Evolutionary conservation across 2,797 vertebrate genomes (phyloP), one percentile per base, ranked within the genome.

Genomic region (Sebastes ruberrimus): DNA sequence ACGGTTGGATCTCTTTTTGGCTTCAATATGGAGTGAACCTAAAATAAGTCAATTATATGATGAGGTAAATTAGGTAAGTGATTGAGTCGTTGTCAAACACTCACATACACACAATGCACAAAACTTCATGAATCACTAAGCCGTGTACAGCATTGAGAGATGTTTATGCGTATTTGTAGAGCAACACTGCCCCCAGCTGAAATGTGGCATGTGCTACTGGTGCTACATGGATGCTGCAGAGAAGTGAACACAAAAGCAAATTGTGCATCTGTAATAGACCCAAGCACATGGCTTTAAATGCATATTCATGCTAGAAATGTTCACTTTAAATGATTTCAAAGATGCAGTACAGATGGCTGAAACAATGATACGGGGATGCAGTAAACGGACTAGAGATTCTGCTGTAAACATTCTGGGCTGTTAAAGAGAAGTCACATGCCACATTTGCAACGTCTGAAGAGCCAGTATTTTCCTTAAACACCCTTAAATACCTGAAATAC

Each of bases 121-220:
- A 7, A 77, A 74, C 68, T 64, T 70, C 35, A 25, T 74, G 28
- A 79, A 63, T 84, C 65, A 73, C 56, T 38, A 10, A 74, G 64
- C 56, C 59, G 56, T 27, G 71, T 33, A 27, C 14, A 76, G 63
- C n/a, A 42, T 68, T 16, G 6, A 33, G 14, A 10, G 28, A 30
- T 25, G 23, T 69, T 3, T 46, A 33, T 68, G 33, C 20, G 61
- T 72, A 84, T 90, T 88, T 89, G 57, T 92, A 70, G 88, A 87
- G 86, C 86, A 92, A 93, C 88, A 94, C 91, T 94, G 92, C 91
- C 93, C 93, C 86, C 93, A 80, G 71, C 80, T 94, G 94, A 84
- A 60, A 80, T 13, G 7, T 61, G 46, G 1, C 14, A n/a, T 67
- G 78, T 69, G 76, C 71, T 88, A 38, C 86, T 63, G 20, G 42